Percentiles rank a stretch among this genome's conserved stretches.
phyloP scores from a whole-genome alignment of 2,888 invertebrate species.

The Pammene aurita region DNA sequence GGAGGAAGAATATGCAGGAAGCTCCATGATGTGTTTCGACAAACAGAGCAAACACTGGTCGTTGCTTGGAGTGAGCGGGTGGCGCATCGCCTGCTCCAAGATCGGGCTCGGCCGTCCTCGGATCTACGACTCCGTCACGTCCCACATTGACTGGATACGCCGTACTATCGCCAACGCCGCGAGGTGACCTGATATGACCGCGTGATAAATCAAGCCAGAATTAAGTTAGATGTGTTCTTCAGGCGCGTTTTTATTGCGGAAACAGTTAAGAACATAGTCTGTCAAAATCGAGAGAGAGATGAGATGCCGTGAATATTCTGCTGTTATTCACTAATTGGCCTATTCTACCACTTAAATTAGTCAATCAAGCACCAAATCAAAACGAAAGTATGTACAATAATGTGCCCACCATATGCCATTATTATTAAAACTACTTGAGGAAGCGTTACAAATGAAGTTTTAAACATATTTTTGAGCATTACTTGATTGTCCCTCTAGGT shows the following conservation, averaged over 20 bases:
- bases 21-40: constrained; percentile 91
- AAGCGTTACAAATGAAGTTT: too few species aligned
- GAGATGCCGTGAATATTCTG: too few species aligned
- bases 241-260: background rate
- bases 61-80: constrained; percentile 90
- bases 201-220: background rate
- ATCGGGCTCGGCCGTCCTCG: constrained; percentile 90
- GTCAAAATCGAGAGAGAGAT: too few species aligned
- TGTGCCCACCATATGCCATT: too few species aligned
- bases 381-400: too few species aligned
- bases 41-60: constrained; percentile 89
- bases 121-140: constrained; percentile 91
- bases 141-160: constrained; percentile 93
- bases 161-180: constrained; percentile 86
- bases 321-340: too few species aligned
- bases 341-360: too few species aligned
- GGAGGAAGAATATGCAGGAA: constrained; percentile 95
- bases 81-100: constrained; percentile 93
- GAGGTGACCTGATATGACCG: constrained; percentile 65
- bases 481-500: too few species aligned
- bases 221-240: background rate
- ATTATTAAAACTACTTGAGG: too few species aligned
- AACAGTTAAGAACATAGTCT: too few species aligned
- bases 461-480: too few species aligned
- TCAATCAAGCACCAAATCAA: too few species aligned